Percentiles rank a stretch among this genome's conserved stretches.
phyloP scores from a whole-genome alignment of 2,888 invertebrate species.

The Stenchaetothrips biformis region DNA sequence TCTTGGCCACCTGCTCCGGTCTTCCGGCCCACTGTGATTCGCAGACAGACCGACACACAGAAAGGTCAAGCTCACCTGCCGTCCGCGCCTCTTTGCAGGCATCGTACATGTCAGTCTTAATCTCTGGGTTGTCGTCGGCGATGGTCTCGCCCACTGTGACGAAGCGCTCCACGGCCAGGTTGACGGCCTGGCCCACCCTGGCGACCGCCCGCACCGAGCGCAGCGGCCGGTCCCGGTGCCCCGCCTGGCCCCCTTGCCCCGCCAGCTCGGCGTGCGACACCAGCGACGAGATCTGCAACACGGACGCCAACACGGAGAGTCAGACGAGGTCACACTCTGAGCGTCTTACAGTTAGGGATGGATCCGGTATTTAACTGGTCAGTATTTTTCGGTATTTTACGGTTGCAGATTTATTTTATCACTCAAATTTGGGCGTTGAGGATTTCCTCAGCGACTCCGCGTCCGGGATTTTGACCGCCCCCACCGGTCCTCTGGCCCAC shows the following conservation, averaged over 20 bases:
- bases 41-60: no score
- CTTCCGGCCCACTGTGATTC: no score
- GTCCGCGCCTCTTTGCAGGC: slow-evolving; percentile 95
- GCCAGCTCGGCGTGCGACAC: slow-evolving; percentile 78
- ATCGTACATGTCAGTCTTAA: slow-evolving; percentile 93
- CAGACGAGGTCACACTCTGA: not conserved
- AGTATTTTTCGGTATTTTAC: no score
- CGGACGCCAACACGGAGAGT: slow-evolving; percentile 31
- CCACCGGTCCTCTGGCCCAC: no score
- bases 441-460: no score
- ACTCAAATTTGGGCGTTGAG: no score
- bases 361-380: no score
- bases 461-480: no score
- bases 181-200: slow-evolving; percentile 92
- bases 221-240: slow-evolving; percentile 59
- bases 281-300: slow-evolving; percentile 78
- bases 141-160: slow-evolving; percentile 98
- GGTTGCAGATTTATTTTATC: no score
- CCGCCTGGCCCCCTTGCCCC: slow-evolving; percentile 55
- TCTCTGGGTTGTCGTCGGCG: slow-evolving; percentile 96
- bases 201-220: slow-evolving; percentile 69
- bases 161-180: slow-evolving; percentile 94
- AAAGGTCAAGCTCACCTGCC: slow-evolving; percentile 65
- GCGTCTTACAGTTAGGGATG: no score
- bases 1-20: no score